Base-by-base conservation (phyloP, 2,797 vertebrate genomes). In the Anniella stebbinsi region DNA sequence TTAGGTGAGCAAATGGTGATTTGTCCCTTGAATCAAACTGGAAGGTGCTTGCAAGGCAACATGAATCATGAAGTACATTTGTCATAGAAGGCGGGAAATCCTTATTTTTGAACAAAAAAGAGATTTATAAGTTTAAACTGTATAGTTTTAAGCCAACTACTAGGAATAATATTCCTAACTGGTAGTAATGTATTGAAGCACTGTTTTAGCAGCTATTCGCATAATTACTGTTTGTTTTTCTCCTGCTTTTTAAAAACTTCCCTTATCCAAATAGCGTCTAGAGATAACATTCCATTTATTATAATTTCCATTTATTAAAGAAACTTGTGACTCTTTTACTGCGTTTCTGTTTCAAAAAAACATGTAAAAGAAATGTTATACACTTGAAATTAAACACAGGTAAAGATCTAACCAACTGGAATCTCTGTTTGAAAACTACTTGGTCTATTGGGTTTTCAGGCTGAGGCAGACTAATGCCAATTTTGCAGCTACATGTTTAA, bases 401-500 rank as follows among this genome's bases (percentile, higher is more conserved):
- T 36, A 82, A 81, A 63, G 80, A 87, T 38, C 30, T 87, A 63
- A 67, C 67, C 17, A 84, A 75, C 67, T 63, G 30, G 70, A 63
- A 90, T 66, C 12, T 87, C 30, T 76, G 36, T 60, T 82, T 73
- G 63, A 57, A 87, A 87, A 81, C 38, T 67, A 54, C 33, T 73
- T 54, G 57, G 77, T 87, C n/a, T 76, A 3, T 57, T 90, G 45
- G 8, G 38, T 77, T 83, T 83, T 48, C 63, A 48, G 67, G 80
- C 25, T 72, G 84, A 63, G 33, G 66, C 4, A 30, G n/a, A 30
- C 45, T 83, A 48, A 36, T 76, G 18, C 72, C 80, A 76, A 17
- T 77, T 75, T 70, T 87, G 86, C n/a, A 86, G 9, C 60, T 45
- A 38, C 36, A 82, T 77, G 85, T 90, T 90, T 90, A 90, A 87